These are phyloP conservation scores for Torymus tubicola DNA, from an alignment of 2,888 invertebrate genomes.

Conservation along the genomic window DNA sequence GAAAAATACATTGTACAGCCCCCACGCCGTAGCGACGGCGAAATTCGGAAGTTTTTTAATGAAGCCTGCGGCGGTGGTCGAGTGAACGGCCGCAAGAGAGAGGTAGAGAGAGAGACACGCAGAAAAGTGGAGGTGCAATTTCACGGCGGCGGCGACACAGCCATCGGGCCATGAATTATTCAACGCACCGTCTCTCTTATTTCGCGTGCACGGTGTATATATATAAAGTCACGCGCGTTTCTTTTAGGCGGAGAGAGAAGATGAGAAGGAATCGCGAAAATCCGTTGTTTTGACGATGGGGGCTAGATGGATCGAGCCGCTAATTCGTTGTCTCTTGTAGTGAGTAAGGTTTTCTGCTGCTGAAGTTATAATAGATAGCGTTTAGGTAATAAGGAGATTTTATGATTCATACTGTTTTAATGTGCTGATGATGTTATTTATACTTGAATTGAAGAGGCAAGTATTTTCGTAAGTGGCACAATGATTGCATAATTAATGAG, in stretches of 20 bases:
- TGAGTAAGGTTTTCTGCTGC: background rate
- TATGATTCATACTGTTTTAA: too few species aligned
- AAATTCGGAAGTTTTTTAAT: conserved; percentile 28
- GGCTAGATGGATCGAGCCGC: too few species aligned
- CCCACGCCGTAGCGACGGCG: background rate
- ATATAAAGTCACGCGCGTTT: conserved; percentile 7
- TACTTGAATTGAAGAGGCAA: too few species aligned
- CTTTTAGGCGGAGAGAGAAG: too few species aligned
- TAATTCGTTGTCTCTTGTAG: background rate
- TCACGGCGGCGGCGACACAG: conserved; percentile 3
- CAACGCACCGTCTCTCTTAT: conserved; percentile 26
- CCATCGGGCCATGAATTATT: conserved; percentile 38
- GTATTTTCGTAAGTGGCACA: background rate
- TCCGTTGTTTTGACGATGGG: background rate
- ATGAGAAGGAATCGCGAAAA: background rate
- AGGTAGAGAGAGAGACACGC: conserved; percentile 1
- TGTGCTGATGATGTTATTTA: too few species aligned
- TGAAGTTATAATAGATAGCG: background rate
- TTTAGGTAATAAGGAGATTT: too few species aligned
- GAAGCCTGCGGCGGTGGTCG: background rate
- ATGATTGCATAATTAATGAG: background rate
- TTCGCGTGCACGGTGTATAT: conserved; percentile 26
- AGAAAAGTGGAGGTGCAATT: conserved; percentile 41
- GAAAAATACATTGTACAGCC: conserved; percentile 15
- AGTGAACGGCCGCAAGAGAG: background rate